These are phyloP conservation scores for Phaonia tiefii DNA, from an alignment of 2,888 invertebrate genomes.

Conservation along the genomic window DNA sequence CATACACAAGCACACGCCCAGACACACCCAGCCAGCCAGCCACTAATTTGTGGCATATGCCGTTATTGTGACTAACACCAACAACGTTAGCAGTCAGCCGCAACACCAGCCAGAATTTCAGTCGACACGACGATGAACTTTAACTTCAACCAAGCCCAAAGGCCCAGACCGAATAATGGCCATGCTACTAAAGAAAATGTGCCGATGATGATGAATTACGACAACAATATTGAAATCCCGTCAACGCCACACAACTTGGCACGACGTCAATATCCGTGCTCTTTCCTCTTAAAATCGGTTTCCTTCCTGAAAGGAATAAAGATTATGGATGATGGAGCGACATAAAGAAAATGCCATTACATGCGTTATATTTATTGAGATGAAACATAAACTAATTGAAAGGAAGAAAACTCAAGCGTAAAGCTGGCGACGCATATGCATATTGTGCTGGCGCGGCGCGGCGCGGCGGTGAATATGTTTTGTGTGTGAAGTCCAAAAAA, in stretches of 20 bases:
- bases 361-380: slow-evolving; percentile 39
- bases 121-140: slow-evolving; percentile 22
- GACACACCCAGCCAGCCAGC: slow-evolving; percentile 23
- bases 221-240: not conserved
- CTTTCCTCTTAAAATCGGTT: slow-evolving; percentile 7
- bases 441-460: slow-evolving; percentile 7
- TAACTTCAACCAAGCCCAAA: slow-evolving; percentile 20
- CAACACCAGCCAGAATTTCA: not conserved
- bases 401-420: slow-evolving; percentile 47
- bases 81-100: not conserved
- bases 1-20: not conserved
- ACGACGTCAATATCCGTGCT: not conserved
- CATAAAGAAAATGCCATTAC: slow-evolving; percentile 34
- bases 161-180: not conserved
- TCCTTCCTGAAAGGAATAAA: slow-evolving; percentile 35
- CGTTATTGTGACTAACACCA: slow-evolving; percentile 37
- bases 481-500: not conserved
- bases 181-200: no score
- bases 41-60: slow-evolving; percentile 49
- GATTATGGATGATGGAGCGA: slow-evolving; percentile 34
- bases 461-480: not conserved
- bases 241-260: slow-evolving; percentile 5
- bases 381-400: slow-evolving; percentile 59
- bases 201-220: slow-evolving; percentile 34
- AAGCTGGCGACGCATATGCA: slow-evolving; percentile 54